These are phyloP conservation scores for Heliconius aoede DNA, from an alignment of 2,888 invertebrate species.

Conservation along the genomic window DNA sequence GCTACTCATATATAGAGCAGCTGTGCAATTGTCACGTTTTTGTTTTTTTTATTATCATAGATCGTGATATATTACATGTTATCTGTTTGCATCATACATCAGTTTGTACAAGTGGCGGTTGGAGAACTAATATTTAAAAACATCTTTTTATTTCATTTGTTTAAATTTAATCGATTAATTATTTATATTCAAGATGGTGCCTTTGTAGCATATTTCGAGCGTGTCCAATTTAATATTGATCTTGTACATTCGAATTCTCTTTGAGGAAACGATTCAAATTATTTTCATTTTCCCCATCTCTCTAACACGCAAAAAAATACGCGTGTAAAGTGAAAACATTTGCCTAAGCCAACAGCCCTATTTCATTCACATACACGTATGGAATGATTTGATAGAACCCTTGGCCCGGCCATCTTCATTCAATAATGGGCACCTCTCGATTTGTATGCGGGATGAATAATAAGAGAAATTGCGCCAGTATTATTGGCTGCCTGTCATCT, in stretches of 20 bases:
- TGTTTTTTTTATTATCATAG: conserved; percentile 23
- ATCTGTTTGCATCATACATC: neutral
- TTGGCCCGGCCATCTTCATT: conserved; percentile 66
- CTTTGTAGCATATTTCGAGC: neutral
- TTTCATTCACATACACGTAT: conserved; percentile 18
- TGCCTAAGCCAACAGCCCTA: conserved; percentile 19
- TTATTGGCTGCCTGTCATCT: conserved; percentile 41
- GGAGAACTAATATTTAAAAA: neutral
- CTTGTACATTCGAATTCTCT: neutral
- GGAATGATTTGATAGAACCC: conserved; percentile 52
- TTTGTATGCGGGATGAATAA: conserved; percentile 65
- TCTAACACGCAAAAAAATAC: too few relatives aligned
- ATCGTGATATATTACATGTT: conserved; percentile 9
- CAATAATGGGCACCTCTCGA: conserved; percentile 73
- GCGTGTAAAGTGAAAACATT: conserved; percentile 29
- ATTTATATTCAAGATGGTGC: neutral
- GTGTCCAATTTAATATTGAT: neutral
- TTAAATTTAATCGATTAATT: neutral
- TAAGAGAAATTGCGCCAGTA: conserved; percentile 24
- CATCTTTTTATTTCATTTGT: neutral
- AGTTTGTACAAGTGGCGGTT: neutral
- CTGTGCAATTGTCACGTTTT: conserved; percentile 35
- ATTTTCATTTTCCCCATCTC: too few relatives aligned
- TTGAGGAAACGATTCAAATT: too few relatives aligned
- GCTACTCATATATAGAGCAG: neutral